Evolutionary conservation across 2,888 invertebrate genomes (phyloP), one percentile per base, ranked within the genome.

Genomic region (Cremastinae sp.): DNA sequence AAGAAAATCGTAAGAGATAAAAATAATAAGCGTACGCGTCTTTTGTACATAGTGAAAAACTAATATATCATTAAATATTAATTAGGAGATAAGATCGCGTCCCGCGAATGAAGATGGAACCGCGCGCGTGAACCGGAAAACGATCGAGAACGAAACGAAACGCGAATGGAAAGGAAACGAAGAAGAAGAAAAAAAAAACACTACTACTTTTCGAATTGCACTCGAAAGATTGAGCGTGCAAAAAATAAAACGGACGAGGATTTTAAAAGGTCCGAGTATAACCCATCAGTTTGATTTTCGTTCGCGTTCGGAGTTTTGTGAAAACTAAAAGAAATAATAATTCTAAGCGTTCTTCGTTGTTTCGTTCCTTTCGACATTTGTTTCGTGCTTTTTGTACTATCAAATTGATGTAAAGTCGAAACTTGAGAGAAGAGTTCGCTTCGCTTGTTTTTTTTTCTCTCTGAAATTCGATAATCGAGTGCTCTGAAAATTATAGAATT

Each of bases 11-110:
- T n/a, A n/a, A n/a, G n/a, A n/a, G n/a, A n/a, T n/a, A 34, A 41
- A 71, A 68, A 56, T 53, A 75, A 73, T 49, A 47, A 79, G 79
- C 83, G 79, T 83, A 84, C 81, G 84, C 84, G 84, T 41, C 2
- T 84, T 85, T 84, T 85, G 86, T 84, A 85, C 81, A 85, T 85
- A 86, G 82, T 84, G 28, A 76, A 86, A 83, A 83, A 84, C 83
- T 86, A 87, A 87, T 87, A 86, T 87, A 87, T 86, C 86, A 84
- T 86, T 85, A 84, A 84, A 84, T 82, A 86, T 83, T 85, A 85
- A 83, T 81, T 84, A 86, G 81, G 56, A 34, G 16, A 38, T 79
- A 80, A 79, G 77, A 70, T 73, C 28, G 70, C 54, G 74, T 74
- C 43, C 8, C 59, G 69, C 56, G 74, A 77, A 59, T 58, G 45